Conservation (phyloP, 2,888 invertebrate species). For the Piscicola geometra region DNA sequence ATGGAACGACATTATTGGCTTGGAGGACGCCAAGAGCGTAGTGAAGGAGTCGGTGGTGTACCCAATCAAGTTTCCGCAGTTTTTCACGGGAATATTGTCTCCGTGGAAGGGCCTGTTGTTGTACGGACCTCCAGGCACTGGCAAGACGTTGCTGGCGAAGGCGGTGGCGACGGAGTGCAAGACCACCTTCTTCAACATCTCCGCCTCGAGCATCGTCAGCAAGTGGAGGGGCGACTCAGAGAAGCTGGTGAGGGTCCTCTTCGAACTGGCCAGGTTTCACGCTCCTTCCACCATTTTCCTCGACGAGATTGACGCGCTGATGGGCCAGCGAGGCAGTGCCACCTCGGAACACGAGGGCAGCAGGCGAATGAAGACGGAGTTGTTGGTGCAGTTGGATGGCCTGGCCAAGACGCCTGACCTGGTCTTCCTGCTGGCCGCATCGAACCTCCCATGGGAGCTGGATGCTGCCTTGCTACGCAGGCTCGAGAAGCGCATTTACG, state of each 20-base stretch:
- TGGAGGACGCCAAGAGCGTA: conserved; percentile 69
- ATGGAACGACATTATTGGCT: conserved; percentile 77
- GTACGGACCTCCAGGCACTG: conserved; percentile 68
- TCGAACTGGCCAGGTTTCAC: conserved; percentile 77
- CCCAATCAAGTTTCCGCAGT: conserved; percentile 59
- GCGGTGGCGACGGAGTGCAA: conserved; percentile 76
- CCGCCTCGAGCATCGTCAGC: conserved; percentile 80
- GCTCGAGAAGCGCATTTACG: conserved; percentile 77
- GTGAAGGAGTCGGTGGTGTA: conserved; percentile 82
- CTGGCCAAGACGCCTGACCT: conserved; percentile 63
- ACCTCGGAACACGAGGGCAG: conserved; percentile 77
- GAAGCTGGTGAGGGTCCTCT: conserved; percentile 80
- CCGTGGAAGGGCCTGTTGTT: conserved; percentile 79
- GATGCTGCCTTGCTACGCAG: conserved; percentile 81
- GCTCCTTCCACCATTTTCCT: conserved; percentile 86
- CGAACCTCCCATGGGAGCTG: conserved; percentile 88
- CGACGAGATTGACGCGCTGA: conserved; percentile 83
- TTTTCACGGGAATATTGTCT: conserved; percentile 59
- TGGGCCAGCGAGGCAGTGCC: conserved; percentile 60
- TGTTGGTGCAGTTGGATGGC: conserved; percentile 81
- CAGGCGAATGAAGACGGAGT: conserved; percentile 78
- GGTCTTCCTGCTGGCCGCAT: conserved; percentile 76
- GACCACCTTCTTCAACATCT: conserved; percentile 81
- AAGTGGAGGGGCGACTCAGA: conserved; percentile 96
- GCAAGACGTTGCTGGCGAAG: conserved; percentile 83